Evolutionary conservation across 2,888 invertebrate species (phyloP), one percentile per base, ranked within the genome.

Genomic region (Luffia ferchaultella): DNA sequence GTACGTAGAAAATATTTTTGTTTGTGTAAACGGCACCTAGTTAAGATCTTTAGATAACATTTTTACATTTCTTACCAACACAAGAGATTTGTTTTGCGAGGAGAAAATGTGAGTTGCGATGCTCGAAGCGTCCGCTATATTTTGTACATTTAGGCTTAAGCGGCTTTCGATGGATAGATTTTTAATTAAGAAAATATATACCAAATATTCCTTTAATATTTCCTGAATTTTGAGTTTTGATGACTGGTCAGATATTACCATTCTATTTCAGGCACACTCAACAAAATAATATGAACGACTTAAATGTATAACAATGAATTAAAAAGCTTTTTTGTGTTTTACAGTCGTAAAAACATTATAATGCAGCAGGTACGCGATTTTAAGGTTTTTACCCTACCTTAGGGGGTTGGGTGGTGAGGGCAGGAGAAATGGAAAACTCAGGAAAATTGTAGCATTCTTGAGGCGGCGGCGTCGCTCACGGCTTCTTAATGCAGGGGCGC

Each of bases 401-500:
- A 51, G 52, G 53, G 54, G 54, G 56, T 56, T 54, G 50, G 51
- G 53, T 54, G 57, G 52, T 57, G 59, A 63, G 67, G 64, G 67
- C 63, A 65, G 72, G 76, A 79, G 82, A 79, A 82, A 82, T 82
- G 83, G 83, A 83, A 83, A 83, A 83, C 83, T 83, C 83, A 73
- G 77, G 82, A 83, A 83, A 83, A 83, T 80, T 83, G 83, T 83
- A 83, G 83, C 83, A 83, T 83, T 83, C 83, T 82, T 83, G 82
- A 83, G 83, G 83, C 80, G 76, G 78, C 77, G 77, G 71, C 69
- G 50, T 40, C 50, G 68, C 73, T 82, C 79, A 77, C 82, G 82
- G 82, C 83, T 82, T 82, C 82, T 80, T 76, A 64, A 57, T 61
- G 42, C 58, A 61, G 76, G 60, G 59, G 63, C 61, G 41, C 46